A percentile compares a stretch with the other conserved stretches of the same genome.
These are phyloP conservation scores for Andrena cerasifolii DNA, from an alignment of 1,140 invertebrate species.

Conservation along the genomic window DNA sequence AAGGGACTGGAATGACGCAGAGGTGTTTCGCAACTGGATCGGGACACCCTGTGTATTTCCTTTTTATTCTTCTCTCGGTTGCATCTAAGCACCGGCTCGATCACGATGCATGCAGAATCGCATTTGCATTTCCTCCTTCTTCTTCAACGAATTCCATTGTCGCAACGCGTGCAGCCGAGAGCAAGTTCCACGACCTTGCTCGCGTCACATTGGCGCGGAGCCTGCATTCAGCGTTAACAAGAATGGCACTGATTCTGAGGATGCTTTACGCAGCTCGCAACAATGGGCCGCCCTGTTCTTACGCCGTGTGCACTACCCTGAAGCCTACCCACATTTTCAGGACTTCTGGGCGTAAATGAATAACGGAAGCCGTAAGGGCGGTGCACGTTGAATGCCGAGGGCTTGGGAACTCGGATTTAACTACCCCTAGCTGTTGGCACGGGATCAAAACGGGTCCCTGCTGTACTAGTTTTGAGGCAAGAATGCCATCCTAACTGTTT, in stretches of 20 bases:
- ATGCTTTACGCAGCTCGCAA: background rate
- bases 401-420: too few species aligned
- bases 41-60: background rate
- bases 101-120: background rate
- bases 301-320: too few species aligned
- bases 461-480: too few species aligned
- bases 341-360: too few species aligned
- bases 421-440: too few species aligned
- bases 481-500: too few species aligned
- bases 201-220: background rate
- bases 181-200: constrained; percentile 26
- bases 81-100: background rate
- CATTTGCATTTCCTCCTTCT: background rate
- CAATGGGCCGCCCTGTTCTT: background rate
- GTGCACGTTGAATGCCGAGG: background rate
- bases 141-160: background rate
- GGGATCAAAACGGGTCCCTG: too few species aligned
- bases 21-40: too few species aligned
- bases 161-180: background rate
- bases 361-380: background rate
- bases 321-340: too few species aligned
- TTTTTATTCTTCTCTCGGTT: too few species aligned
- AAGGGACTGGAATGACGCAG: too few species aligned
- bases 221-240: background rate
- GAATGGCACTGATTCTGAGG: background rate